A percentile compares a stretch with the other conserved stretches of the same genome.
phyloP scores from a whole-genome alignment of 2,888 invertebrate genomes.

The Mythimna pallens region DNA sequence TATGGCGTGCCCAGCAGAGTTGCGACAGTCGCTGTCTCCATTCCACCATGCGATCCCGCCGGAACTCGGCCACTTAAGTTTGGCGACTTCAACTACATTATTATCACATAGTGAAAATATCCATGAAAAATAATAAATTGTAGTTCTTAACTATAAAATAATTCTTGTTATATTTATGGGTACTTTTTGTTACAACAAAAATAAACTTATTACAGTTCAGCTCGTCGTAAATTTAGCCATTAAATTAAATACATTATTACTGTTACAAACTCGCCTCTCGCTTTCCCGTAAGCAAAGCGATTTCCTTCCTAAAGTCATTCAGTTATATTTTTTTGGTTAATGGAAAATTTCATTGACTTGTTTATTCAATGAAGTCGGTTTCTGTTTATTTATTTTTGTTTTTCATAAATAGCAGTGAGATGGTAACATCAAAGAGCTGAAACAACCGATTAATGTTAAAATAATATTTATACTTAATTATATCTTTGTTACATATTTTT shows the following conservation, averaged over 20 bases:
- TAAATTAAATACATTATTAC: constrained; percentile 44
- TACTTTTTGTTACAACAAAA: constrained; percentile 11
- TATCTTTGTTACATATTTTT: background rate
- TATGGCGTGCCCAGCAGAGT: no score
- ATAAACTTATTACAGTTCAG: constrained; percentile 19
- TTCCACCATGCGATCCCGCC: no score
- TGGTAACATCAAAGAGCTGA: no score
- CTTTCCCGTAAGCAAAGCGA: constrained; percentile 29
- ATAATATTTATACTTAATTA: no score
- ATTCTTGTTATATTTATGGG: background rate
- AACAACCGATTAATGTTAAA: no score
- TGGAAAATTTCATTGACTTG: constrained; percentile 5
- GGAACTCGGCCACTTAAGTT: no score
- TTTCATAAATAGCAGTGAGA: background rate
- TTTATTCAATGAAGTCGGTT: constrained; percentile 10
- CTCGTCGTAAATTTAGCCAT: constrained; percentile 27
- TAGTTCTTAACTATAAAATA: background rate
- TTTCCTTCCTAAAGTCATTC: constrained; percentile 41
- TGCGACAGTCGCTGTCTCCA: no score
- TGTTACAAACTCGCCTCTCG: constrained; percentile 36
- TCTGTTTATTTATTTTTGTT: background rate
- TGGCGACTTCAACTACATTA: no score
- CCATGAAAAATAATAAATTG: no score
- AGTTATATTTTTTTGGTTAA: constrained; percentile 34
- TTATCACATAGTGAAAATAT: no score